Base-by-base conservation (phyloP, 2,888 invertebrate genomes). In the Ceraclea dissimilis region DNA sequence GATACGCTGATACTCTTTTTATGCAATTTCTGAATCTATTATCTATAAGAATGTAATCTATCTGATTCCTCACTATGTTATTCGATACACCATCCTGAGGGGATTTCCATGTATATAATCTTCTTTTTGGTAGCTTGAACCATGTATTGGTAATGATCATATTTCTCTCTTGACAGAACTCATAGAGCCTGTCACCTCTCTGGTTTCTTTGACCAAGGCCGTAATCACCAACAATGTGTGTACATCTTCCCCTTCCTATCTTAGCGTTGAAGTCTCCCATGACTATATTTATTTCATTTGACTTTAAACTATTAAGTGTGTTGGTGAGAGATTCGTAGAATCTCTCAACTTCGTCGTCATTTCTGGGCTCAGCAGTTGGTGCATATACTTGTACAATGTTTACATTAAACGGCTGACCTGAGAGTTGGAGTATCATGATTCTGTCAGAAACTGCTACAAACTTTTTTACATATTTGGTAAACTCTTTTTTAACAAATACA, bases 71-170 rank as follows among this genome's bases (percentile, higher is more conserved):
- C 4, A 22, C 21, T 10, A 49, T 49, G 16, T 47, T 19, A 16
- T n/a, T 16, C 17, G 17, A 4, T 6, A 13, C 13, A 6, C 19
- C 20, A 18, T 49, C 49, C n/a, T 22, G 22, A 22, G 49, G 49
- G n/a, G 49, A 49, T 22, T 5, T 49, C 49, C 49, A 49, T 8
- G 49, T 22, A n/a, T 49, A 49, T 21, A 49, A n/a, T 49, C 49
- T 49, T 2, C 49, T 4, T 22, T 47, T 47, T 13, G 21, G 49
- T 13, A 22, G n/a, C 16, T 49, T 26, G n/a, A 22, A 49, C 49
- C 49, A 49, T 11, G 49, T 49, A n/a, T 49, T 49, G 2, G n/a
- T 18, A 2, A 49, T 26, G 5, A 22, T 17, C 26, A 49, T 20
- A 49, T 49, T 22, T 16, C 5, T 21, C 13, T 20, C 21, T 22